phyloP scores from a whole-genome alignment of 1,140 invertebrate genomes.

The Hycleus cichorii region DNA sequence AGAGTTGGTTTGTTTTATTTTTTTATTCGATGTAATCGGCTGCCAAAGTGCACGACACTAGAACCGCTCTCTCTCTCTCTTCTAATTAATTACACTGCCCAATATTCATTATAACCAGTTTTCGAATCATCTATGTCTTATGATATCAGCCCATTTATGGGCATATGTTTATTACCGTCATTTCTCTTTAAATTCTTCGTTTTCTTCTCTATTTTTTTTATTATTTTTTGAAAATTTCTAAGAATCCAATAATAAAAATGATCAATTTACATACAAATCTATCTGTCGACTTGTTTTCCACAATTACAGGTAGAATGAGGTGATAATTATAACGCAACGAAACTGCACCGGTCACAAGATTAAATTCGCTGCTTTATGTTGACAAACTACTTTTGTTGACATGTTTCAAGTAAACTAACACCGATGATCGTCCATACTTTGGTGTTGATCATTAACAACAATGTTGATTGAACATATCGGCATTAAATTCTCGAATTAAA shows the following conservation, averaged over 20 bases:
- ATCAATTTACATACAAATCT: conserved; percentile 25
- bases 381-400: too few species aligned
- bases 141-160: conserved; percentile 28
- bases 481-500: too few species aligned
- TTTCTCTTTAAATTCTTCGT: conserved; percentile 23
- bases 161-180: conserved; percentile 28
- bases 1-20: neutral
- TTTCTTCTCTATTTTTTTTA: too few species aligned
- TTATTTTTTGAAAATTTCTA: too few species aligned
- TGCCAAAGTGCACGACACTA: conserved; percentile 22
- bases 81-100: conserved; percentile 32
- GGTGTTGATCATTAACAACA: too few species aligned
- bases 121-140: conserved; percentile 27
- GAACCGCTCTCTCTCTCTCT: conserved; percentile 8
- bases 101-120: conserved; percentile 23
- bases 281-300: conserved; percentile 23
- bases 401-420: too few species aligned
- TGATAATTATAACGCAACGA: conserved; percentile 22
- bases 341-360: conserved; percentile 12
- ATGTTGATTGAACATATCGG: too few species aligned
- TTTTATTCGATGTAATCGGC: conserved; percentile 18
- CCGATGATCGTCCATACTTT: too few species aligned
- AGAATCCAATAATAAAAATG: neutral
- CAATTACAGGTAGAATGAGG: conserved; percentile 20
- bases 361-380: conserved; percentile 4